Base-by-base conservation (phyloP, 1,140 invertebrate genomes). In the Spodoptera litura region DNA sequence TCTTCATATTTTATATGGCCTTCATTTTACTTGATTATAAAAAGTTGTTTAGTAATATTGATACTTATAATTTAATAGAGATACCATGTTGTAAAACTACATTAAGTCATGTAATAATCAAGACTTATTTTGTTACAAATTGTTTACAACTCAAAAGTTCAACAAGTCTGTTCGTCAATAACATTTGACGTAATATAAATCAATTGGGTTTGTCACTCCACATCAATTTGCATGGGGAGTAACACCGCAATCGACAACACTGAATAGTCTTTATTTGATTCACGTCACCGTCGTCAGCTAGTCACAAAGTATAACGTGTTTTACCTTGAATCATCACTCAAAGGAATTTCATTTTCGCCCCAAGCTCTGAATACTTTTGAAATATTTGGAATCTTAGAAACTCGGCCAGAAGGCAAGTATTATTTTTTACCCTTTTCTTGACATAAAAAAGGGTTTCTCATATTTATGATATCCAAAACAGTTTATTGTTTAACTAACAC, bases 291-390 rank as follows among this genome's bases (percentile, higher is more conserved):
- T 71, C 20, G 49, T 3, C 52, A 49, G 53, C 11, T 56, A 55
- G 68, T 59, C 66, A 51, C 55, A 70, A 78, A 59, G 78, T 58
- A 78, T 76, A 71, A 71, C 80, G 58, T 72, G 76, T 80, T 82
- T 80, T 61, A 55, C 68, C 77, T 82, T 66, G 76, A 84, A 82
- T 84, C 80, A 74, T 82, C 73, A 35, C 56, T 73, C 66, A 52
- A 35, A 79, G 81, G 72, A 84, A 84, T 84, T 84, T 80, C 13
- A 84, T 81, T 82, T 84, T 61, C 62, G 53, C 70, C 64, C 55
- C 62, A 12, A 66, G 58, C 20, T 71, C 52, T 11, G 38, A 80
- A 58, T 76, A 62, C 25, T 77, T 59, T 52, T 20, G 27, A 71
- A 74, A 68, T 70, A 78, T 78, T 78, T 78, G 52, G 53, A 52